Percentiles rank a stretch among this genome's conserved stretches.
Conservation (phyloP, 2,113 vertebrate species). For the Eclectus roratus region DNA sequence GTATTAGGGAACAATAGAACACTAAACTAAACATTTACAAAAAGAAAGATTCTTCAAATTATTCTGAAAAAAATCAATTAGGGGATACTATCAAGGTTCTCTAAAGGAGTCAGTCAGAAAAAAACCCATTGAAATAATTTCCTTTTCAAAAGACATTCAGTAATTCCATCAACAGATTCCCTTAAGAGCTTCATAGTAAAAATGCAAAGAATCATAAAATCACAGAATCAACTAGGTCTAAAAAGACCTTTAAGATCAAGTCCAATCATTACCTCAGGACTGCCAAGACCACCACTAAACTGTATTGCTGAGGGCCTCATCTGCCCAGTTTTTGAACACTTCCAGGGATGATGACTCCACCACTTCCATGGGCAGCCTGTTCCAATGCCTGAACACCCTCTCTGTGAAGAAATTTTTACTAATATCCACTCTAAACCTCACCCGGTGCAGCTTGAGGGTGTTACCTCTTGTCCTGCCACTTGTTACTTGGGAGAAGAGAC, state of each 20-base stretch:
- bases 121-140: not conserved
- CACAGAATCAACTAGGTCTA: not conserved
- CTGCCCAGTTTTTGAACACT: not conserved
- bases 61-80: not conserved
- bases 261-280: not conserved
- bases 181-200: not conserved
- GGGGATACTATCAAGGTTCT: not conserved
- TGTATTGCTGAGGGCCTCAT: not conserved
- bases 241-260: not conserved
- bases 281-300: not conserved
- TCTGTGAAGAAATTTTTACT: not conserved
- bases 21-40: not conserved
- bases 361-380: not conserved
- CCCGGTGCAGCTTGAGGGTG: not conserved
- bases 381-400: not conserved
- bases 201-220: not conserved
- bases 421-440: not conserved
- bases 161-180: not conserved
- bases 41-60: not conserved
- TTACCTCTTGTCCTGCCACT: not conserved
- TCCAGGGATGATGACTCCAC: not conserved
- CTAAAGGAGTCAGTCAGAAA: not conserved
- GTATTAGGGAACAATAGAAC: not conserved
- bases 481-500: not conserved
- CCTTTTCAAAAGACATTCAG: not conserved